Conservation (phyloP, 2,888 invertebrate genomes). For the Microctonus hyperodae region DNA sequence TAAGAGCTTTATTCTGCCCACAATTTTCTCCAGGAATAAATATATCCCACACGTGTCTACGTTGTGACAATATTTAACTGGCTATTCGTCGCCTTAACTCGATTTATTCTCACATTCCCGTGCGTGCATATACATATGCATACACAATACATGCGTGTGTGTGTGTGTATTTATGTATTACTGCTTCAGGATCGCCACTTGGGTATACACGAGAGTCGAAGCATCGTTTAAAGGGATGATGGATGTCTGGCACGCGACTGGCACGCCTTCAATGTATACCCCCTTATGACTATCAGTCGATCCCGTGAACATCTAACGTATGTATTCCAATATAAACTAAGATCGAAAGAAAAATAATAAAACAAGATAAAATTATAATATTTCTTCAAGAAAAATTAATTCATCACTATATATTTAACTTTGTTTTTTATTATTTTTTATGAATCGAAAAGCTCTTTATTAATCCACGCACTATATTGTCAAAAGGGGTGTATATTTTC, state of each 20-base stretch:
- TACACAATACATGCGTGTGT: no score
- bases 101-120: slow-evolving; percentile 24
- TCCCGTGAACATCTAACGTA: background rate
- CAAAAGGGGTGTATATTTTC: background rate
- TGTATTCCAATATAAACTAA: background rate
- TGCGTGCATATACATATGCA: background rate
- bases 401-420: slow-evolving; percentile 6
- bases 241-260: slow-evolving; percentile 62
- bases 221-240: slow-evolving; percentile 59
- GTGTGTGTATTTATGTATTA: no score
- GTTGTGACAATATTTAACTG: slow-evolving; percentile 22
- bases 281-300: background rate
- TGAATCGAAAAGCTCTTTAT: slow-evolving; percentile 34
- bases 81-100: slow-evolving; percentile 12
- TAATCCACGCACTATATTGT: slow-evolving; percentile 30
- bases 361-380: background rate
- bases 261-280: slow-evolving; percentile 48
- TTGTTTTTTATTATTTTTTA: background rate
- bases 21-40: background rate
- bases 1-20: background rate
- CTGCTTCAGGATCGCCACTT: slow-evolving; percentile 6
- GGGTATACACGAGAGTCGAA: slow-evolving; percentile 36
- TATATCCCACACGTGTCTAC: slow-evolving; percentile 16
- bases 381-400: background rate
- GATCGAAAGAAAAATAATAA: background rate